Percentiles rank a stretch among this genome's conserved stretches.
Evolutionary conservation across 1,140 invertebrate species (phyloP).

Genomic region (Lepidostoma basale): DNA sequence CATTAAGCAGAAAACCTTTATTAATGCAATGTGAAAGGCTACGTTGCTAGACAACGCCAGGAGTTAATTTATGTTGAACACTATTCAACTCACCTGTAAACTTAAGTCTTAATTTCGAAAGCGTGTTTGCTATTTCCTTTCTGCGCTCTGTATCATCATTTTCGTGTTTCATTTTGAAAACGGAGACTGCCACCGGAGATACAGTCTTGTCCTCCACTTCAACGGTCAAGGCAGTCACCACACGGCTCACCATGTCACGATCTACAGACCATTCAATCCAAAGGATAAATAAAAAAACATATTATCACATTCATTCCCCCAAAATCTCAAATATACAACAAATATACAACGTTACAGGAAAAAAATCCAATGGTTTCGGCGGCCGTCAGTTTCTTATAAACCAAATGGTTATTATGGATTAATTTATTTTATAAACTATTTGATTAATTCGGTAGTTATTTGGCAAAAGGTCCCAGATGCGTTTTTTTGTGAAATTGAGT

Average conservation of each 20-base stretch:
- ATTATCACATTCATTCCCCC: not conserved
- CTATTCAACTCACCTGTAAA: slow-evolving; percentile 55
- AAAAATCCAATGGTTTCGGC: too few species aligned
- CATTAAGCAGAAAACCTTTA: too few species aligned
- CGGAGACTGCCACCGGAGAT: slow-evolving; percentile 59
- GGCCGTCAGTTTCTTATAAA: too few species aligned
- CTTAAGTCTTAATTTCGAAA: slow-evolving; percentile 60
- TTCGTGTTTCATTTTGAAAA: slow-evolving; percentile 63
- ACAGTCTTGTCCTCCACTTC: slow-evolving; percentile 55
- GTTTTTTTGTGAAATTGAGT: too few species aligned
- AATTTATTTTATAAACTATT: too few species aligned
- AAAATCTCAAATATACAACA: not conserved
- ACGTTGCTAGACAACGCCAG: too few species aligned
- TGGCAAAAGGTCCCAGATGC: too few species aligned
- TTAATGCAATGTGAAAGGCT: too few species aligned
- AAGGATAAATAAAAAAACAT: not conserved
- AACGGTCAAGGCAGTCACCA: slow-evolving; percentile 62
- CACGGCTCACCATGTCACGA: slow-evolving; percentile 65
- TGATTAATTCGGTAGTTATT: too few species aligned
- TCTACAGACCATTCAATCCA: slow-evolving; percentile 54
- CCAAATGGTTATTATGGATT: too few species aligned
- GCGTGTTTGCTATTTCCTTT: slow-evolving; percentile 58
- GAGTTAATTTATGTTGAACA: too few species aligned
- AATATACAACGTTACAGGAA: not conserved
- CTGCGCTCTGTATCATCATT: slow-evolving; percentile 56